phyloP scores from a whole-genome alignment of 2,888 invertebrate species.

The Drosophila multiciliata region DNA sequence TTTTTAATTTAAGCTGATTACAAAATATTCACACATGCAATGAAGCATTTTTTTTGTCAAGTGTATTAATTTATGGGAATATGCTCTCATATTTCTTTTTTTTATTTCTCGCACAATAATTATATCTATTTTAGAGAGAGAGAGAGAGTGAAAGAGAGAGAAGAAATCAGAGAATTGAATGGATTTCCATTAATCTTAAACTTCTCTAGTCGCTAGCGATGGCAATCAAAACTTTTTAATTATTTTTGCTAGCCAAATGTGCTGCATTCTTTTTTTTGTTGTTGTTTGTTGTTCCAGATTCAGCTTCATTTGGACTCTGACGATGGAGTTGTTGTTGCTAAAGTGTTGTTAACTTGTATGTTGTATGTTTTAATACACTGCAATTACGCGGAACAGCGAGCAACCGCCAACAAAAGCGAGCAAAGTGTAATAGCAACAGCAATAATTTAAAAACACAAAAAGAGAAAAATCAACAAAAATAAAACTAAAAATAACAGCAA shows the following conservation, averaged over 20 bases:
- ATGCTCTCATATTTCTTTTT: not conserved
- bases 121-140: not conserved
- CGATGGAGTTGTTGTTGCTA: conserved; percentile 17
- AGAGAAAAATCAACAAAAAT: conserved; percentile 13
- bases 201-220: conserved; percentile 35
- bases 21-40: not conserved
- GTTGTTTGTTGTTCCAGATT: not conserved
- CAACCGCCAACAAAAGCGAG: conserved; percentile 25
- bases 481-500: conserved; percentile 8
- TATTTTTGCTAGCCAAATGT: conserved; percentile 59
- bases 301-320: conserved; percentile 13
- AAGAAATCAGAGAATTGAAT: conserved; percentile 21
- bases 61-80: not conserved
- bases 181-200: conserved; percentile 47
- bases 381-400: conserved; percentile 48
- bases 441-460: conserved; percentile 43
- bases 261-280: conserved; percentile 13
- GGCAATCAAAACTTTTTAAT: conserved; percentile 72
- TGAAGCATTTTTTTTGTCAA: not conserved
- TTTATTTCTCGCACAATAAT: not conserved
- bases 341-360: conserved; percentile 50
- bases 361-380: conserved; percentile 67
- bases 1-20: not conserved
- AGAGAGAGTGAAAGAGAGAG: not conserved
- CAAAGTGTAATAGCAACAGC: conserved; percentile 55